These are phyloP conservation scores for Pelusios castaneus DNA, from an alignment of 2,113 vertebrate genomes.

Conservation along the genomic window DNA sequence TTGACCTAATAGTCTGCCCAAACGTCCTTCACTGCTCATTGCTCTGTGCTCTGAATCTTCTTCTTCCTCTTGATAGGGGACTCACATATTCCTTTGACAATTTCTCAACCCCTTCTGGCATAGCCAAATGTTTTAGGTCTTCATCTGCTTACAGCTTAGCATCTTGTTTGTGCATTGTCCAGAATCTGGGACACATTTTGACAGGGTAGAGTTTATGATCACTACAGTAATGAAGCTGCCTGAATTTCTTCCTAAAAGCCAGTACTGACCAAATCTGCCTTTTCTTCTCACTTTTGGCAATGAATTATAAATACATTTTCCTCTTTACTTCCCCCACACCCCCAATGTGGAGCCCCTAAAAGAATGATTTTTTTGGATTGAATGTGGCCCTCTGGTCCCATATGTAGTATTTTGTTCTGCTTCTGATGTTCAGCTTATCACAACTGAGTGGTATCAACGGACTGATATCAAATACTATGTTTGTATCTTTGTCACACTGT, in stretches of 20 bases:
- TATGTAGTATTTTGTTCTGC: accelerated
- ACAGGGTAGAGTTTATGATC: not conserved
- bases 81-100: accelerated
- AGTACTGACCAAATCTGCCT: not conserved
- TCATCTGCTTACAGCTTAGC: not conserved
- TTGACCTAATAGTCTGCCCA: not conserved
- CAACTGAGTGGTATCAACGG: not conserved
- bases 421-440: not conserved
- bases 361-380: not conserved
- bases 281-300: not conserved
- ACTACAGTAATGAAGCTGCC: not conserved
- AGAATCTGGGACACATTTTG: not conserved
- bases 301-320: not conserved
- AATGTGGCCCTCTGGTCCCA: not conserved
- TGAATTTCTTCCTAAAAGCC: not conserved
- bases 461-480: not conserved
- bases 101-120: not conserved
- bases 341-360: not conserved
- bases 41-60: not conserved
- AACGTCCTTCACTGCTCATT: accelerated
- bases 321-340: not conserved
- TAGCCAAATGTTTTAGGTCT: not conserved
- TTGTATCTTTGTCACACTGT: not conserved
- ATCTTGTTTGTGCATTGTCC: not conserved
- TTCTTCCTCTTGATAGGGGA: not conserved